Conservation (phyloP, 1,140 invertebrate species). For the Procambarus virginalis region DNA sequence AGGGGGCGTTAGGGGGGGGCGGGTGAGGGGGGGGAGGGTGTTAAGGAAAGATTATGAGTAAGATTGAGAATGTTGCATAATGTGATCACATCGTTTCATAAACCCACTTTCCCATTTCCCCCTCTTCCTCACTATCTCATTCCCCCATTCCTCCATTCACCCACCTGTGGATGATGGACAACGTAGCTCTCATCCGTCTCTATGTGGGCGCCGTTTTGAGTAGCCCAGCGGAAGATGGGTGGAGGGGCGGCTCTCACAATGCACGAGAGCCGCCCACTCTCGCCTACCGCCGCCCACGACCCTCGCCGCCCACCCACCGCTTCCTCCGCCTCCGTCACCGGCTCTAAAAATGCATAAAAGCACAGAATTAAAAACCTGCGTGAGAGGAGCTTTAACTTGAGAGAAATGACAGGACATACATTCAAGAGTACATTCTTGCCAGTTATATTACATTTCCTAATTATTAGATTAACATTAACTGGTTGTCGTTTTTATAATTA, state of each 20-base stretch:
- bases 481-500: no score
- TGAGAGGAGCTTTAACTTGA: background rate
- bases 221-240: slow-evolving; percentile 16
- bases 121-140: background rate
- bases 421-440: no score
- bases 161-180: slow-evolving; percentile 32
- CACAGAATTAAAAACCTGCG: no score
- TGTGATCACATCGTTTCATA: no score
- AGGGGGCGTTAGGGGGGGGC: background rate
- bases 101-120: no score
- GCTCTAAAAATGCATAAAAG: background rate
- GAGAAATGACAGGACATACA: no score
- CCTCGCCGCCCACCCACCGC: background rate
- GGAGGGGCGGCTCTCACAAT: slow-evolving; percentile 23
- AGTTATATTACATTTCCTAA: no score
- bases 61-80: background rate
- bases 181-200: slow-evolving; percentile 17
- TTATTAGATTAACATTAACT: no score
- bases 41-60: background rate
- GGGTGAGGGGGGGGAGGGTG: background rate
- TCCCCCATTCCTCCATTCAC: background rate
- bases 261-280: slow-evolving; percentile 24
- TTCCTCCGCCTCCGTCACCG: slow-evolving; percentile 15
- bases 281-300: slow-evolving; percentile 37
- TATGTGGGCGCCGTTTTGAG: background rate